Conservation (phyloP, 1,140 invertebrate genomes). For the Diorhabda sublineata region DNA sequence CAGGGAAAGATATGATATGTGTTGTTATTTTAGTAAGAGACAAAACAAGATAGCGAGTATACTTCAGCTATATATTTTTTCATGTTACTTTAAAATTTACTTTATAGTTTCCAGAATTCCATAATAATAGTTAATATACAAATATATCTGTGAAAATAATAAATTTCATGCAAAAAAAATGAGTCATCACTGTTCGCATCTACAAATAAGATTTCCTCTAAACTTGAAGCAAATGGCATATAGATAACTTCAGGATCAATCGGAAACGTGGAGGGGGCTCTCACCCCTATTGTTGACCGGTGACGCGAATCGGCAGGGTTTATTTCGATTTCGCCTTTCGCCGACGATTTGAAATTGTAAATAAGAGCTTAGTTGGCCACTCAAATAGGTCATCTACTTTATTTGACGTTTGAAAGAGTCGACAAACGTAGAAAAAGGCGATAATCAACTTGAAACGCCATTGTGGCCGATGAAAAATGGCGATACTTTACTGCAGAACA, state of each 20-base stretch:
- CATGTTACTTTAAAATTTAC: too few relatives aligned
- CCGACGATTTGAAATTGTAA: conserved; percentile 36
- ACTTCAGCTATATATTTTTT: too few relatives aligned
- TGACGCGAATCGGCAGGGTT: conserved; percentile 14
- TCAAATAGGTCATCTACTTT: conserved; percentile 27
- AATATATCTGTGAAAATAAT: too few relatives aligned
- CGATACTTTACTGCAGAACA: conserved; percentile 24
- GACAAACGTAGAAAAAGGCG: conserved; percentile 27
- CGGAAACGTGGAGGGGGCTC: neutral
- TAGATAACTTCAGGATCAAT: neutral
- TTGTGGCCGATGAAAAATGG: conserved; percentile 33
- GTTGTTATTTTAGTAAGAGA: too few relatives aligned
- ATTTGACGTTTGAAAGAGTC: conserved; percentile 31
- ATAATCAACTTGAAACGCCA: conserved; percentile 32
- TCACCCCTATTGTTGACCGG: conserved; percentile 19
- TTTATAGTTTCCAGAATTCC: too few relatives aligned
- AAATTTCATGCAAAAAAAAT: too few relatives aligned
- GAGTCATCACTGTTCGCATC: too few relatives aligned
- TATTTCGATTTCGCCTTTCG: conserved; percentile 18
- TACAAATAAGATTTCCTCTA: too few relatives aligned
- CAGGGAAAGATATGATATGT: too few relatives aligned
- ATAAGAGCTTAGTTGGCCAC: conserved; percentile 33
- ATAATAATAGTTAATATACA: too few relatives aligned
- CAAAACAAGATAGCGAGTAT: too few relatives aligned
- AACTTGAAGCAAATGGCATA: neutral